Evolutionary conservation across 2,113 vertebrate genomes (phyloP), one percentile per base, ranked within the genome.

Genomic region (Numida meleagris): DNA sequence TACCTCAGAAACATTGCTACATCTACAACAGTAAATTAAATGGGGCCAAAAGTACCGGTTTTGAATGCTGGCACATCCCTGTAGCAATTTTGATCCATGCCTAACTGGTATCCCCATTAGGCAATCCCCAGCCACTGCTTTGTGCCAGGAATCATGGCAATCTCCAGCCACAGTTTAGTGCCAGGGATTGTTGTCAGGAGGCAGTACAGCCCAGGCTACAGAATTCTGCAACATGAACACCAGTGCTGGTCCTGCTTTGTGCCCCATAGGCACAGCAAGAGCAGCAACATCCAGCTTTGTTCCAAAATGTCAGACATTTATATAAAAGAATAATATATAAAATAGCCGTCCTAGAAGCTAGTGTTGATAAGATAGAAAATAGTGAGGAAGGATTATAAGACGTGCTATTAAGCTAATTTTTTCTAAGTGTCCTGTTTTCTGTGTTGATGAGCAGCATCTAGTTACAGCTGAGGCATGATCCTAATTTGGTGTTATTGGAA

Each of bases 51-150:
- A 53, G 45, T 27, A 62, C 77, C n/a, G 21, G 90, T 93, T 76
- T 57, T 57, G 74, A 71, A 33, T 34, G 18, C 77, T 89, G 89
- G 55, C 86, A 67, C 14, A 42, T 48, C n/a, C 18, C 34, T 70
- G 76, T 21, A 92, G 80, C 3, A 3, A 19, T 45, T 50, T 71
- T 78, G 27, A 78, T 92, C 86, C 20, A 3, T 83, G 61, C 57
- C 61, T 92, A 86, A 43, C 65, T 96, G 93, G 57, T 46, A 95
- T 10, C 12, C 46, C n/a, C 68, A 50, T 71, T 77, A 90, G 89
- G 80, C 63, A 92, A 89, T 48, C 57, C 59, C 65, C 43, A 86
- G 34, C 9, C 25, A 36, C 33, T 73, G 19, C 72, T 81, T 38
- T 77, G 25, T 88, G 89, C 81, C 91, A 84, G 65, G 42, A 45